Evolutionary conservation across 2,888 invertebrate species (phyloP).

Genomic region (Lamellibrachia columna): DNA sequence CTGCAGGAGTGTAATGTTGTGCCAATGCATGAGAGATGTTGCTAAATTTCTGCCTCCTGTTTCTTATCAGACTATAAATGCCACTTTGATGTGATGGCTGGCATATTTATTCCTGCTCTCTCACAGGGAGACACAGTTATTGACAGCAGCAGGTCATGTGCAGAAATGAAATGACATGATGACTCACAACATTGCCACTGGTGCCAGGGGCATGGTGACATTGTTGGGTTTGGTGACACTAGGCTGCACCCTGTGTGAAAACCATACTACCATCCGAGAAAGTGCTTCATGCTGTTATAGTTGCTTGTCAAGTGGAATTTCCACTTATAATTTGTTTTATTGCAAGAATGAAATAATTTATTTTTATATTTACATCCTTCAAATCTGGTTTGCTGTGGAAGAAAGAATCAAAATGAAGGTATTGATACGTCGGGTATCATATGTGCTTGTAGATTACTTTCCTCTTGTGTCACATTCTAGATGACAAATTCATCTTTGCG

Average conservation of each 20-base stretch:
- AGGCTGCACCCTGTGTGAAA: not conserved
- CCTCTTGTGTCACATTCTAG: too few relatives aligned
- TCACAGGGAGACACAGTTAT: not conserved
- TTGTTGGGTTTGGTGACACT: not conserved
- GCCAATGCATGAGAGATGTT: not conserved
- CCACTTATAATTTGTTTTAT: not conserved
- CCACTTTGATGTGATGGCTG: conserved; percentile 2
- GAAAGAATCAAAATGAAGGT: not conserved
- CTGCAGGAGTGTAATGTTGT: not conserved
- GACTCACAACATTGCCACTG: conserved; percentile 10
- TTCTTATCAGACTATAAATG: not conserved
- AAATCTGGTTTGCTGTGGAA: not conserved
- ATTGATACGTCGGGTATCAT: not conserved
- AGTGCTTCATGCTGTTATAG: not conserved
- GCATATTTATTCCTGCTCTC: not conserved
- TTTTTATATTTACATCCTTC: not conserved
- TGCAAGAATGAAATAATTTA: not conserved
- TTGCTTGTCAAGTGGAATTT: not conserved
- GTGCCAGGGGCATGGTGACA: not conserved
- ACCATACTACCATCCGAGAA: not conserved
- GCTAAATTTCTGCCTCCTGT: not conserved
- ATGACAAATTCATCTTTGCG: too few relatives aligned
- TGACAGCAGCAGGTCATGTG: not conserved
- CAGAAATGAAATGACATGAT: not conserved
- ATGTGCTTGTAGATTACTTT: too few relatives aligned